phyloP scores from a whole-genome alignment of 2,888 invertebrate species.

The Drosophila hamatofila region DNA sequence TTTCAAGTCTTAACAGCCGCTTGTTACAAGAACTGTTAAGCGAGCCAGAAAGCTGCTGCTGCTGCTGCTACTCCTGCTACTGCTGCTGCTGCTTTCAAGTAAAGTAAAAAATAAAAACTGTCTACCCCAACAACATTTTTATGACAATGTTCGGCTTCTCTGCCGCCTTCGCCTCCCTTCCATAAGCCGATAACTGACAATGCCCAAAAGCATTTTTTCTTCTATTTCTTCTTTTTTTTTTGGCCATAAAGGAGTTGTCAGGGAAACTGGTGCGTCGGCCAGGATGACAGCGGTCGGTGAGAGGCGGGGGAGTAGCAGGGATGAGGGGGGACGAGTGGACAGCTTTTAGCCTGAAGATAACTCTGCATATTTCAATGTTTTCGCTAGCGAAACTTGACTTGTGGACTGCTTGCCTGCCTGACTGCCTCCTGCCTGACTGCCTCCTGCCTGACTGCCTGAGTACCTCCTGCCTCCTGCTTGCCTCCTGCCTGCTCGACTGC shows the following conservation, averaged over 20 bases:
- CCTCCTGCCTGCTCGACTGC: constrained; percentile 9
- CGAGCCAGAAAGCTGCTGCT: constrained; percentile 33
- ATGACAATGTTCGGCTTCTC: constrained; percentile 65
- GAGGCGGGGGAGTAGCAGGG: background rate
- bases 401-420: constrained; percentile 41
- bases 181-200: constrained; percentile 78
- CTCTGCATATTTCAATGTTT: constrained; percentile 78
- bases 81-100: background rate
- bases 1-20: constrained; percentile 68
- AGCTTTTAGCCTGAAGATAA: constrained; percentile 59
- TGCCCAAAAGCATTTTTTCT: constrained; percentile 73
- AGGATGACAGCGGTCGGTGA: constrained; percentile 45
- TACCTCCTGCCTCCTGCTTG: background rate
- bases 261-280: constrained; percentile 72
- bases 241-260: constrained; percentile 73
- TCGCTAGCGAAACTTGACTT: constrained; percentile 74
- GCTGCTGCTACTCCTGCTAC: background rate
- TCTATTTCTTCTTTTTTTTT: constrained; percentile 44
- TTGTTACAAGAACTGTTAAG: constrained; percentile 58
- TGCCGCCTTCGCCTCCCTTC: constrained; percentile 6
- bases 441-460: constrained; percentile 26
- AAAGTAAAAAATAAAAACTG: constrained; percentile 27
- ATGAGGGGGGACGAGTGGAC: constrained; percentile 2
- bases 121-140: constrained; percentile 61
- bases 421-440: background rate